These are phyloP conservation scores for Anolis sagrei DNA, from an alignment of 2,113 vertebrate genomes.

Conservation along the genomic window DNA sequence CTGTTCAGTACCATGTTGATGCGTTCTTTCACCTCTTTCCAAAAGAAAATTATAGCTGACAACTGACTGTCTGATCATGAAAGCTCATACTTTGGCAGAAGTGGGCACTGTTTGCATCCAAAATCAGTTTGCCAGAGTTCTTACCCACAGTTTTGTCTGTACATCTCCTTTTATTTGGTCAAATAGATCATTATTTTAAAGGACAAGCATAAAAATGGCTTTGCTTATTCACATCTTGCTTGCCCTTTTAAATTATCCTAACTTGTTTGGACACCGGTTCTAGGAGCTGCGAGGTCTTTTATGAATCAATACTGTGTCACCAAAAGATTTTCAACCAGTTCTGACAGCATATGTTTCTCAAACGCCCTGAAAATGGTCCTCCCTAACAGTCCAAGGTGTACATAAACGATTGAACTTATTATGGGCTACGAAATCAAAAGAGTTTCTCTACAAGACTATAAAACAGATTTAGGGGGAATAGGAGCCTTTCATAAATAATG, in stretches of 20 bases:
- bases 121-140: not conserved
- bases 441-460: not conserved
- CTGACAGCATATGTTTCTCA: slow-evolving; percentile 40
- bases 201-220: not conserved
- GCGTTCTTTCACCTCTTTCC: not conserved
- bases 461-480: not conserved
- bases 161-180: slow-evolving; percentile 21
- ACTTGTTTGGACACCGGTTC: slow-evolving; percentile 24
- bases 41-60: not conserved
- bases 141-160: slow-evolving; percentile 18
- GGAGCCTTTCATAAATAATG: not conserved
- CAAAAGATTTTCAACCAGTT: not conserved
- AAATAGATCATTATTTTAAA: slow-evolving; percentile 29
- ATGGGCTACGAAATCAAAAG: not conserved
- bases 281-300: slow-evolving; percentile 25
- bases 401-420: slow-evolving; percentile 50
- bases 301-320: not conserved
- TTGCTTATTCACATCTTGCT: slow-evolving; percentile 17
- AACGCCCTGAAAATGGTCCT: slow-evolving; percentile 38
- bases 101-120: not conserved
- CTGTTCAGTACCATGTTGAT: not conserved
- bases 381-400: slow-evolving; percentile 20
- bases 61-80: not conserved
- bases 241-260: slow-evolving; percentile 19
- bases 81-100: not conserved